Evolutionary conservation across 2,797 vertebrate species (phyloP), one percentile per base, ranked within the genome.

Genomic region (Picus viridis): DNA sequence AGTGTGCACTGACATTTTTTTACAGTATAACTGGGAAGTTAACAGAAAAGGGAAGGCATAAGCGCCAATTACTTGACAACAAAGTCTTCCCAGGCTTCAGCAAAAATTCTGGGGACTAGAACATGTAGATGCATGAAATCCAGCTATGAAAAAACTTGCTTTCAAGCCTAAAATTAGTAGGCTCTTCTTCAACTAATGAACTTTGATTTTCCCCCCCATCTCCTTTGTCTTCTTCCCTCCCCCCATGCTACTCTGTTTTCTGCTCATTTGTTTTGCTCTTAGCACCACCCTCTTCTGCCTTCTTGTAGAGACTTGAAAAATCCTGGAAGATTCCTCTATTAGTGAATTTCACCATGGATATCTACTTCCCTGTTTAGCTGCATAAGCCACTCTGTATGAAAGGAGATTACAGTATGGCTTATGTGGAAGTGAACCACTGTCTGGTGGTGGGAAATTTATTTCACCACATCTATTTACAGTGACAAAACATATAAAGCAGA

Each of bases 61-160:
- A 71, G n/a, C 0, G 0, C 12, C 32, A 49, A 64, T 57, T 78
- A 74, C 19, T 65, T 1, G 0, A 34, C 13, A 58, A 54, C 8
- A 18, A 63, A 53, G 12, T 36, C 29, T 39, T 82, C 27, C 19
- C 23, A 64, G 26, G 17, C 54, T 76, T 71, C 70, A 49, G 16
- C 30, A 16, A 16, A 16, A 4, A 1, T 61, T 67, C 56, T 67
- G 43, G 62, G 34, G 16, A 56, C 12, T 41, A 36, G 30, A 63
- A 43, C 22, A 51, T 0, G 1, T 6, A 79, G 22, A 56, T 56
- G 22, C 18, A 70, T 0, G 2, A 68, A 87, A 71, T 29, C 7
- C 58, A 71, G 15, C 27, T 64, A 39, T 17, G 32, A 22, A 80
- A 36, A 73, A 68, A 45, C 27, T 77, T 22, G 1, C 73, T 75